Evolutionary conservation across 2,888 invertebrate species (phyloP), one percentile per base, ranked within the genome.

Genomic region (Drosophila tanythrix): DNA sequence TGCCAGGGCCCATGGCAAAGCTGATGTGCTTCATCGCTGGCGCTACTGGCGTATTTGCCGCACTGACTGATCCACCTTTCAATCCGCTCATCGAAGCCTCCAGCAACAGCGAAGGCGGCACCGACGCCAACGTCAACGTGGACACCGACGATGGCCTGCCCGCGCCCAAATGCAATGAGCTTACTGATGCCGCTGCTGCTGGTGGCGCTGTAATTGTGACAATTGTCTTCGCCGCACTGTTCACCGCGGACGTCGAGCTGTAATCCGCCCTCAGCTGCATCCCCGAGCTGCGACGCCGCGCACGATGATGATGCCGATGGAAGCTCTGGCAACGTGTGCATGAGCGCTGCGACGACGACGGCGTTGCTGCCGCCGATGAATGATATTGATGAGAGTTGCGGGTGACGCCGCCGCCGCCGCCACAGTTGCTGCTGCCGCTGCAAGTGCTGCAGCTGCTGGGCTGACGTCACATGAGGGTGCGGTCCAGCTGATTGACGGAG

Each of bases 361-460:
- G 76, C 82, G 90, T 75, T 81, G 82, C 71, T 67, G 82, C 71
- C 58, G 82, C 65, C 70, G 81, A 85, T 48, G 90, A 81, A 66
- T 90, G 82, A 70, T 89, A 83, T 38, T 85, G 89, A 65, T 82
- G 83, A n/a, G 83, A 89, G 53, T 78, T 82, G 69, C 80, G 86
- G 68, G 35, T 76, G 59, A 57, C 77, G 50, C 63, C 83, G 33
- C 61, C 83, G 75, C 57, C 83, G 57, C 86, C 88, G 53, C 90
- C 92, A 82, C 92, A 93, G 89, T 92, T 93, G 91, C 92, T 93
- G 88, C 92, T 92, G 79, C 91, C 92, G 81, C 93, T 93, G 79
- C 93, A 93, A 79, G 93, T 92, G 87, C 93, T 93, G 90, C 93
- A 93, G 88, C 92, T 93, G 92, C 93, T 93, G n/a, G 92, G 92